phyloP scores from a whole-genome alignment of 1,140 invertebrate species.

The Drosophila kanapiae region DNA sequence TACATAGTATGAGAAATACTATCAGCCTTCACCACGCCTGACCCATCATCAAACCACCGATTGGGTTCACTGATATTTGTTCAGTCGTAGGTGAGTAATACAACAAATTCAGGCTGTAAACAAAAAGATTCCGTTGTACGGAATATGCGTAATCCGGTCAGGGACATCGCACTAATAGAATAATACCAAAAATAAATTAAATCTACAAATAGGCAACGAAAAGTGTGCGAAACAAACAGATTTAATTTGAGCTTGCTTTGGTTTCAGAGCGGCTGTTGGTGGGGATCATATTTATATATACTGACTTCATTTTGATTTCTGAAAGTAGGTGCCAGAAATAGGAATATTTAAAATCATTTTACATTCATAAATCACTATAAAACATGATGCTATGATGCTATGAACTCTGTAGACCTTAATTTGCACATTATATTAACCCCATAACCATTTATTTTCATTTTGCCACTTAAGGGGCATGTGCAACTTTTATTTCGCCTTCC shows the following conservation, averaged over 20 bases:
- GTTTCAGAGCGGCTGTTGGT: not conserved
- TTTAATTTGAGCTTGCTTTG: not conserved
- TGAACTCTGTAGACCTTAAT: conserved; percentile 6
- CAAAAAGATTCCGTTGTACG: not conserved
- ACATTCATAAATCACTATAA: no score
- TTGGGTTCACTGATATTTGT: conserved; percentile 20
- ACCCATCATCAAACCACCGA: not conserved
- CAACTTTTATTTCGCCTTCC: conserved; percentile 18
- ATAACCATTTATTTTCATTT: conserved; percentile 22
- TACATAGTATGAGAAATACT: no score
- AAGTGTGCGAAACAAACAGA: conserved; percentile 3
- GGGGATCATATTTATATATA: not conserved
- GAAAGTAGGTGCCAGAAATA: not conserved
- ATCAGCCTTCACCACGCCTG: not conserved
- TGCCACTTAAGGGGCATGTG: conserved; percentile 11
- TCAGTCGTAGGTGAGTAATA: conserved; percentile 26
- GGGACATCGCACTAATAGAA: conserved; percentile 45
- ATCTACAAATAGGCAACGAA: not conserved
- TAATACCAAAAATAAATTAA: conserved; percentile 24
- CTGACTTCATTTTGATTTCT: not conserved
- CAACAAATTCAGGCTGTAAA: not conserved
- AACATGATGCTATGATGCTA: not conserved
- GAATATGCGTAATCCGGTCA: conserved; percentile 59
- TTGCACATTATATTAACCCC: not conserved
- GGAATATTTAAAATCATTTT: not conserved